Evolutionary conservation across 2,113 vertebrate species (phyloP).

Genomic region (Apistogramma diplotaenia): DNA sequence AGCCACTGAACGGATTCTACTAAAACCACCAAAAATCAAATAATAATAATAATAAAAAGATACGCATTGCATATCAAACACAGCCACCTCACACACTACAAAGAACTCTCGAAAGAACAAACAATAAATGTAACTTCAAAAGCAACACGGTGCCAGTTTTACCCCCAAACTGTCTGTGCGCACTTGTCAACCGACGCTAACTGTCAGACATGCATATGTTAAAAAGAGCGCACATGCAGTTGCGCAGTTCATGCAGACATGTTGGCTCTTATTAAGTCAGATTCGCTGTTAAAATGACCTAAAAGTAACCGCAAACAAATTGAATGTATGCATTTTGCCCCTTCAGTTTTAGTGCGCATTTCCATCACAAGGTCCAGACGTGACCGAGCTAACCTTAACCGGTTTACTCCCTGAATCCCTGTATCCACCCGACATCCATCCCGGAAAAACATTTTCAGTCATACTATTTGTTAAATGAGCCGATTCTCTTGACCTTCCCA

Average conservation of each 20-base stretch:
- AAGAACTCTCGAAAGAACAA: not conserved
- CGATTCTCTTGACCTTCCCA: slow-evolving; percentile 38
- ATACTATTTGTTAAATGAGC: slow-evolving; percentile 33
- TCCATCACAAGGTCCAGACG: not conserved
- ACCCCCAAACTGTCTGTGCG: slow-evolving; percentile 8
- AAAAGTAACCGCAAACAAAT: not conserved
- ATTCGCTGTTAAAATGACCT: not conserved
- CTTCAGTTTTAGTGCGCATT: not conserved
- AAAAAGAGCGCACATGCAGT: slow-evolving; percentile 14
- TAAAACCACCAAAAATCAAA: slow-evolving; percentile 23
- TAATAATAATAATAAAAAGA: not conserved
- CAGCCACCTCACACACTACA: not conserved
- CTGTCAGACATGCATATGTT: slow-evolving; percentile 29
- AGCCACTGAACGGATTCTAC: slow-evolving; percentile 29
- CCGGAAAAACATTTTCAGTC: not conserved
- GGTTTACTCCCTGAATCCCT: not conserved
- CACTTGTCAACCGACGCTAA: slow-evolving; percentile 48
- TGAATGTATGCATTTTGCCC: rapidly evolving
- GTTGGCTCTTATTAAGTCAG: not conserved
- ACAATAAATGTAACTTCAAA: not conserved
- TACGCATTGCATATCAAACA: slow-evolving; percentile 45
- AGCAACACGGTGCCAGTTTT: not conserved
- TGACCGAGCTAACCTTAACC: not conserved
- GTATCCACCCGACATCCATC: not conserved
- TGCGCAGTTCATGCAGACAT: not conserved